Evolutionary conservation across 2,797 vertebrate genomes (phyloP), one percentile per base, ranked within the genome.

Genomic region (Champsocephalus gunnari): DNA sequence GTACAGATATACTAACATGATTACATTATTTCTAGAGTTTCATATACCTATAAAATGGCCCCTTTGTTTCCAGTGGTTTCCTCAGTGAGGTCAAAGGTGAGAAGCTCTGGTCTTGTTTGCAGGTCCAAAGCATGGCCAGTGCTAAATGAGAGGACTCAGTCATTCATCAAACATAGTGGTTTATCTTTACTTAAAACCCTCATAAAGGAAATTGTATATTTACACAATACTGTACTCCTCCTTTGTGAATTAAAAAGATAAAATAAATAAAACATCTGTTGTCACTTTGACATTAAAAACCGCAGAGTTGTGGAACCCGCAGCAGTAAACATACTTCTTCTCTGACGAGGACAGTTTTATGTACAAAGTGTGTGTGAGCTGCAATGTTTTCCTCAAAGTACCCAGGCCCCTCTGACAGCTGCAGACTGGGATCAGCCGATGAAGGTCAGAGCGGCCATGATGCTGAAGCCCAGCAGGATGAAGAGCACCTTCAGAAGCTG

Each of bases 401-500:
- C 12, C 16, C 45, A 16, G 10, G n/a, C 21, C 28, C 4, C 53
- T 12, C 12, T 16, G 43, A 16, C 59, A 34, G 13, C 16, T 2
- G 12, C 13, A 7, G 6, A 47, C 24, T 2, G 10, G 13, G 17
- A 21, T 64, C 34, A 2, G 63, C 94, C 96, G 85, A 97, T 43
- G 55, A 98, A 94, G 0, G 95, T 94, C 68, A 97, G 93, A 0
- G 85, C 67, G 0, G 96, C 96, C 96, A 98, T 97, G 88, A 96
- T 10, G 8, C 87, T 86, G 88, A 98, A 98, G 41, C 97, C 97
- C 72, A 95, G 75, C 41, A 95, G 86, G 74, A 98, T 92, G 88
- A 97, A 97, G 63, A 96, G 66, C 81, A 96, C 96, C 85, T 97
- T 98, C 71, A 94, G 91, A 12, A 98, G 92, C 84, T 95, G 96